Conservation (phyloP, 2,888 invertebrate species). For the Thymelicus sylvestris region DNA sequence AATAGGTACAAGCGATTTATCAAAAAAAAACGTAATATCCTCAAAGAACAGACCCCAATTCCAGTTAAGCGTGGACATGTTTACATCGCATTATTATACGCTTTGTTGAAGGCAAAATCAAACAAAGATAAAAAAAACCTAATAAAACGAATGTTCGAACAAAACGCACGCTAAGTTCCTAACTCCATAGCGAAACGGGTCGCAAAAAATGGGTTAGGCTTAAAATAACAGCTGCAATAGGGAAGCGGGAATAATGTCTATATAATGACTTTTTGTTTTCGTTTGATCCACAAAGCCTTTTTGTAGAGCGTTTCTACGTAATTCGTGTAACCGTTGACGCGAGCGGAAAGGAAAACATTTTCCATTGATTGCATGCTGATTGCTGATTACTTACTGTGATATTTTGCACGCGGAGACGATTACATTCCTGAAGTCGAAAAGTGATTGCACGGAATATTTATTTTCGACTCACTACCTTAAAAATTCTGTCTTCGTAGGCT, state of each 20-base stretch:
- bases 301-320: slow-evolving; percentile 34
- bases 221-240: slow-evolving; percentile 44
- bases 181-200: slow-evolving; percentile 38
- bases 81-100: no score
- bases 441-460: no score
- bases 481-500: no score
- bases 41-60: no score
- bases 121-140: neutral
- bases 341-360: slow-evolving; percentile 27
- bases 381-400: slow-evolving; percentile 19
- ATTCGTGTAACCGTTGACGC: slow-evolving; percentile 29
- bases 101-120: no score
- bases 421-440: no score
- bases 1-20: no score
- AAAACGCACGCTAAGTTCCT: slow-evolving; percentile 39
- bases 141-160: slow-evolving; percentile 9
- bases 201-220: slow-evolving; percentile 44
- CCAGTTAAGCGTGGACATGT: no score
- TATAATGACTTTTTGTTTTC: slow-evolving; percentile 50
- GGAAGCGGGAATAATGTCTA: slow-evolving; percentile 44
- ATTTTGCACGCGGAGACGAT: neutral
- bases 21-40: no score
- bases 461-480: neutral
- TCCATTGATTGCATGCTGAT: slow-evolving; percentile 27
- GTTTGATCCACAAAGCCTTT: slow-evolving; percentile 43